Evolutionary conservation across 2,888 invertebrate genomes (phyloP), one percentile per base, ranked within the genome.

Genomic region (Microctonus brassicae): DNA sequence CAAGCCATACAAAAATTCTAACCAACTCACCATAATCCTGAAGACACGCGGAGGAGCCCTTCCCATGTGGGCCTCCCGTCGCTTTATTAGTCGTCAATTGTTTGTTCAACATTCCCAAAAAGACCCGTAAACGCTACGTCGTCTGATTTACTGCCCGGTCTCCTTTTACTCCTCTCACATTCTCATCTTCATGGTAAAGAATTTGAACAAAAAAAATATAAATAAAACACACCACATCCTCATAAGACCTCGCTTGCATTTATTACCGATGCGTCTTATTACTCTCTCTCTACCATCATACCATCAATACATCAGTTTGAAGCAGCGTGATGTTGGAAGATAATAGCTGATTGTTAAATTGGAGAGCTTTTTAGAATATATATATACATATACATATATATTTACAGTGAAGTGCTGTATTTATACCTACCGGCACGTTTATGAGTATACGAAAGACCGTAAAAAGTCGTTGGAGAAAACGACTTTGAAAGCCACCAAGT

Each of bases 41-140:
- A 66, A 29, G 70, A 61, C 61, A 63, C 67, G 52, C 58, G 63
- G 73, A 42, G 63, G 73, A 42, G 47, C 65, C 60, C 82, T 83
- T 85, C 84, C 83, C 85, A 84, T 82, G 81, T 83, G 83, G 83
- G 69, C 74, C 69, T 72, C 75, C 81, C 78, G 81, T 76, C 80
- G 82, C 84, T 86, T 87, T 86, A 87, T 86, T 87, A 86, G 84
- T 84, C 85, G 84, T 86, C 86, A 85, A 86, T 87, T 86, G 87
- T 87, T 87, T 87, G 87, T 86, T 83, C 85, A 86, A 86, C 86
- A 86, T 87, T 85, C 85, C 84, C 75, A 84, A 86, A 85, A 86
- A 84, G 80, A 82, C 82, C 85, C 84, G 83, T 86, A 86, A 86
- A 86, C 79, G 86, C 66, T 85, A 83, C 78, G 73, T 73, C 77